Percentiles rank a stretch among this genome's conserved stretches.
phyloP scores from a whole-genome alignment of 2,888 invertebrate genomes.

The Apotomis capreana region DNA sequence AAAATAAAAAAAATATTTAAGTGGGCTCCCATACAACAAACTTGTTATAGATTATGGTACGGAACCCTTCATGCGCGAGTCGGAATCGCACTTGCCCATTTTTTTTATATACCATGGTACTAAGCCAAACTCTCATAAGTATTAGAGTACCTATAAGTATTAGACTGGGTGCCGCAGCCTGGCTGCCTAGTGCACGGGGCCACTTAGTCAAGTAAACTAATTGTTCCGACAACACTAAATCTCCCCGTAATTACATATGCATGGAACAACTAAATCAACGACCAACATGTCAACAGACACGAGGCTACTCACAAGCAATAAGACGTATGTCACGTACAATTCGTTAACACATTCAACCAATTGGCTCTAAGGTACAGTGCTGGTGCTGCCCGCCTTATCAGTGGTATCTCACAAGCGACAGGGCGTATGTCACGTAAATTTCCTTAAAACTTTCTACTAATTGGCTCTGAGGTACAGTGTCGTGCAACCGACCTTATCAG shows the following conservation, averaged over 20 bases:
- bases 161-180: too few species aligned
- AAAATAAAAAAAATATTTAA: too few species aligned
- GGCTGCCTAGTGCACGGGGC: neutral
- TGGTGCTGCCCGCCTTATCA: neutral
- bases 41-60: too few species aligned
- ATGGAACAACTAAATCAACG: slow-evolving; percentile 7
- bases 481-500: neutral
- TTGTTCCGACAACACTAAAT: slow-evolving; percentile 22
- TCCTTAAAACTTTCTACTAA: neutral
- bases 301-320: neutral
- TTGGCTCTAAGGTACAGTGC: neutral
- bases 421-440: neutral
- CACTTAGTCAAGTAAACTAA: slow-evolving; percentile 3
- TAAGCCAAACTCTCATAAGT: too few species aligned
- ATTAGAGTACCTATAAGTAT: too few species aligned
- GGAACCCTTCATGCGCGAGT: too few species aligned
- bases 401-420: neutral
- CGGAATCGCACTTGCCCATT: too few species aligned
- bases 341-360: neutral
- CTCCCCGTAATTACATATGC: slow-evolving; percentile 2
- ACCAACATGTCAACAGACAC: slow-evolving; percentile 18
- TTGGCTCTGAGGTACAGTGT: neutral
- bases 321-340: neutral
- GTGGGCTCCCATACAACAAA: too few species aligned
- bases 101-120: too few species aligned